A percentile compares a stretch with the other conserved stretches of the same genome.
phyloP scores from a whole-genome alignment of 1,140 invertebrate genomes.

The Zaprionus tsacasi region DNA sequence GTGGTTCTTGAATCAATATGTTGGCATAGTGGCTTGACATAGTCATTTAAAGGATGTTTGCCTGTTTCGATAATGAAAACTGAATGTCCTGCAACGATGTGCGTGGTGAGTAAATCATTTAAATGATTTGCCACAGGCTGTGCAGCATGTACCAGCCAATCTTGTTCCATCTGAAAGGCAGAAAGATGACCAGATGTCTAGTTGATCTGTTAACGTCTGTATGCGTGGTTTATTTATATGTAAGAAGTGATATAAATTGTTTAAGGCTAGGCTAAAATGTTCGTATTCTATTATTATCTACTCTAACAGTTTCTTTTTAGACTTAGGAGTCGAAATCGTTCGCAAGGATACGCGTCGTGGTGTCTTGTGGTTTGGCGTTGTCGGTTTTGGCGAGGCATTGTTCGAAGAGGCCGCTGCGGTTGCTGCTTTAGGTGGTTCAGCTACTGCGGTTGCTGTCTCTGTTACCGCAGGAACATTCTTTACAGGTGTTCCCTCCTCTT shows the following conservation, averaged over 20 bases:
- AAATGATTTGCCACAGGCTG: neutral
- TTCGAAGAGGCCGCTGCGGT: slow-evolving; percentile 17
- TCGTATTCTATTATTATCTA: slow-evolving; percentile 39
- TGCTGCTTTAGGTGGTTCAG: slow-evolving; percentile 66
- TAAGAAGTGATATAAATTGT: slow-evolving; percentile 33
- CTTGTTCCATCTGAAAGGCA: slow-evolving; percentile 18
- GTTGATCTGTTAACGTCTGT: slow-evolving; percentile 11
- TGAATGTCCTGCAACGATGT: slow-evolving; percentile 16
- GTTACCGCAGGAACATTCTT: slow-evolving; percentile 18
- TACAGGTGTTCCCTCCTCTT: slow-evolving; percentile 54
- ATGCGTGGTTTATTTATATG: slow-evolving; percentile 32
- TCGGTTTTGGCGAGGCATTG: slow-evolving; percentile 52
- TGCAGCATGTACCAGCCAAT: neutral
- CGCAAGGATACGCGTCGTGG: slow-evolving; percentile 89
- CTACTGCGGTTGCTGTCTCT: slow-evolving; percentile 21
- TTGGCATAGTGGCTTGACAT: slow-evolving; percentile 17
- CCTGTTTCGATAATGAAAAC: neutral
- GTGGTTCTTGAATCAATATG: too few species aligned
- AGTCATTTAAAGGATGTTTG: neutral
- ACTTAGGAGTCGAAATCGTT: slow-evolving; percentile 90
- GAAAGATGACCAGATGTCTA: neutral
- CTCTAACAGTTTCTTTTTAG: slow-evolving; percentile 85
- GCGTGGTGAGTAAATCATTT: neutral
- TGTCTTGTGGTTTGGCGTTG: slow-evolving; percentile 84
- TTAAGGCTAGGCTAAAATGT: slow-evolving; percentile 41